Base-by-base conservation (phyloP, 1,140 invertebrate genomes). In the Melitaea cinxia region DNA sequence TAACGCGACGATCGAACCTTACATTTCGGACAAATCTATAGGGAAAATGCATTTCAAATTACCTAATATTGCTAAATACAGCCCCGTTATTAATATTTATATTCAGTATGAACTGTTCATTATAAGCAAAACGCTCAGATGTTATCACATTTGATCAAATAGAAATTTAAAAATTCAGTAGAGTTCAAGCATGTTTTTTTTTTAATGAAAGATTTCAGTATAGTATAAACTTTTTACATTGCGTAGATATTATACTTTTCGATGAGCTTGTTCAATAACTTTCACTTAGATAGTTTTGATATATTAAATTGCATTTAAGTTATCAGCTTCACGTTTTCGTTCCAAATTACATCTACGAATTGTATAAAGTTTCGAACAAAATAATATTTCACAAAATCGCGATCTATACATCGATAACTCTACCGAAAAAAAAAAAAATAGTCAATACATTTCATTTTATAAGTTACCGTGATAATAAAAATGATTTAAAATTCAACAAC, bases 21-120 rank as follows among this genome's bases (percentile, higher is more conserved):
- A 42, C 37, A 42, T 9, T 42, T 9, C 37, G 37, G 37, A 42
- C 37, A 42, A 14, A 15, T 42, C 37, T 42, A 17, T 17, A 1
- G 37, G 37, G 37, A 17, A 42, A 42, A 42, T 42, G 37, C 37
- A 42, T 17, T 42, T 37, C 37, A 42, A 42, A 42, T 42, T 42
- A 42, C 37, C 37, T 42, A 42, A 42, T 42, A 42, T 42, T 42
- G 37, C 37, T 42, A 42, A 42, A 42, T 42, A 42, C 37, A 42
- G 37, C 37, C 37, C 14, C 15, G 37, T 14, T 42, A 42, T 42
- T 42, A 42, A 14, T 17, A 42, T 7, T 33, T 17, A 42, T 17
- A 15, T 17, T 42, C 37, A 42, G 17, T 42, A 42, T 42, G 35
- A 14, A 39, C 14, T 39, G 35, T n/a, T n/a, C n/a, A n/a, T 14